These are phyloP conservation scores for Tetranychus piercei DNA, from an alignment of 2,888 invertebrate species.

Conservation along the genomic window DNA sequence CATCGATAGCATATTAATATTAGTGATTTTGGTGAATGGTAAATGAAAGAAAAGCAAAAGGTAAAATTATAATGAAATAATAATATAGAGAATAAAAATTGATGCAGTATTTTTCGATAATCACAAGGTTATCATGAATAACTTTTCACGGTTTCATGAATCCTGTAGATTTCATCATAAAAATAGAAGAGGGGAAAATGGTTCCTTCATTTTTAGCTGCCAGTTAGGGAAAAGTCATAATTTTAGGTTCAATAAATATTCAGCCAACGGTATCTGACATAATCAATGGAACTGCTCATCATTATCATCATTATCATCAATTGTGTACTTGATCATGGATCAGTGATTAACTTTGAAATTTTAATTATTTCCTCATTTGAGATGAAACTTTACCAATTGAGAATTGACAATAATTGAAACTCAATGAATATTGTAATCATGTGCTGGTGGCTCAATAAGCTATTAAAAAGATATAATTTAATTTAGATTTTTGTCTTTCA, in stretches of 20 bases:
- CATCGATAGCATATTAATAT: too few species aligned
- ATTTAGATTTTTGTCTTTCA: too few species aligned
- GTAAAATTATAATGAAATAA: too few species aligned
- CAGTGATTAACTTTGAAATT: neutral
- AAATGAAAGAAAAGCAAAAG: too few species aligned
- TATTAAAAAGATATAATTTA: too few species aligned
- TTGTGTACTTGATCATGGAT: neutral
- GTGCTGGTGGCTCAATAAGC: too few species aligned
- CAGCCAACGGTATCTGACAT: neutral
- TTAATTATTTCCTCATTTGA: too few species aligned
- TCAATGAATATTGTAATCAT: too few species aligned
- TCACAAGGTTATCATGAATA: neutral
- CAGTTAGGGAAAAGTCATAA: neutral
- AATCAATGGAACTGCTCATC: neutral
- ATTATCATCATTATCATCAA: slow-evolving; percentile 2
- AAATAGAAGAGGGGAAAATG: neutral
- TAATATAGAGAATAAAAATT: neutral
- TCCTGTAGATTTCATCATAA: neutral
- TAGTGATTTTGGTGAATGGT: too few species aligned
- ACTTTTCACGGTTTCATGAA: neutral
- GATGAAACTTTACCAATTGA: too few species aligned
- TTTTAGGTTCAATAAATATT: neutral
- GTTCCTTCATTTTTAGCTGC: neutral
- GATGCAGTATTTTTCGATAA: neutral
- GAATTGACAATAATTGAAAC: too few species aligned